Base-by-base conservation (phyloP, 2,888 invertebrate genomes). In the Acronicta aceris region DNA sequence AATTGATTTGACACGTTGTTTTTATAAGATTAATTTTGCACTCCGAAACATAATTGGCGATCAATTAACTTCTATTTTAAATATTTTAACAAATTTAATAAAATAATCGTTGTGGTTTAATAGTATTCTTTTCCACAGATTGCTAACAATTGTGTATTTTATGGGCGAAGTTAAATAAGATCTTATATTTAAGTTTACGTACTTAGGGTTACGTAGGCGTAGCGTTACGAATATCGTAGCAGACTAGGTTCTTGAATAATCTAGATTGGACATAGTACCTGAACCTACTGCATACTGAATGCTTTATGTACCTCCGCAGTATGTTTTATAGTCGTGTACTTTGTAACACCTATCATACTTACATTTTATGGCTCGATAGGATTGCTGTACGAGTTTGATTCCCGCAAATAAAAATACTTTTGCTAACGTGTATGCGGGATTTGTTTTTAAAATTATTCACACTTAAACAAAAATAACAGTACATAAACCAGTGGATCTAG, bases 1-100 rank as follows among this genome's bases (percentile, higher is more conserved):
- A 69, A 77, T 78, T 72, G 78, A 78, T 78, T 78, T 71, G 66
- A 58, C 75, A 75, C 78, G 59, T 64, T 10, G 55, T 77, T 65
- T 55, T 51, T 50, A 49, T 9, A 36, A 30, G 46, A 59, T 65
- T 59, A 68, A 60, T 68, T 70, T 55, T 42, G 59, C 60, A 67
- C 53, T 70, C 71, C 68, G 59, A 76, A 76, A 69, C 42, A 57
- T 75, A 73, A 78, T 78, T 67, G 77, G 36, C 27, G 54, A 9
- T 10, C 72, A 64, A 73, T 78, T 73, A 71, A 65, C 58, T 70
- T 64, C 49, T 60, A 55, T 67, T 55, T 60, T 55, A 60, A 3
- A 4, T 21, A 21, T 21, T 21, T 21, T 65, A 45, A 53, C 41
- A 65, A 61, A 59, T 64, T 54, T 52, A 43, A 54, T 49, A 46